Conservation (phyloP, 2,797 vertebrate species). For the Hirundo rustica region DNA sequence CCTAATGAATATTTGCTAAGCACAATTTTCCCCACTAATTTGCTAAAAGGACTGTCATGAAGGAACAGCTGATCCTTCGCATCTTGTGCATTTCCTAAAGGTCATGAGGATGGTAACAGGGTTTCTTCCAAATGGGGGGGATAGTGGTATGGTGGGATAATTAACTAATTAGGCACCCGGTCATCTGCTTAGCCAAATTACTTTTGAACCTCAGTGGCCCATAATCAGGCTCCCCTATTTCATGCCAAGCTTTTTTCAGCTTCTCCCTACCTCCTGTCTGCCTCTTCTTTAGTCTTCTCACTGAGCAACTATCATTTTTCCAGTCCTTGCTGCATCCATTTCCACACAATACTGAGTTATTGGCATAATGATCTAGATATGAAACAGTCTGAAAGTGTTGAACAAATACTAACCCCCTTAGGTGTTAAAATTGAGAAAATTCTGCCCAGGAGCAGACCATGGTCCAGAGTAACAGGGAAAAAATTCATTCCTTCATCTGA, state of each 20-base stretch:
- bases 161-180: conserved; percentile 52
- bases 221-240: conserved; percentile 33
- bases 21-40: conserved; percentile 70
- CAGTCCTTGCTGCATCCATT: neutral
- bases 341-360: conserved; percentile 3
- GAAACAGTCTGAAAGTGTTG: conserved; percentile 56
- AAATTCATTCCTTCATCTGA: conserved; percentile 44
- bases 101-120: conserved; percentile 37
- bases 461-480: conserved; percentile 23
- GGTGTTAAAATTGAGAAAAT: conserved; percentile 31
- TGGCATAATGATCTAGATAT: neutral
- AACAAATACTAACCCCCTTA: conserved; percentile 38
- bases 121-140: conserved; percentile 30
- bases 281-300: neutral
- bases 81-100: conserved; percentile 47
- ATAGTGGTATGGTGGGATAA: conserved; percentile 28
- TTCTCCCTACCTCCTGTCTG: neutral
- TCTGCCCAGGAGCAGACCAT: conserved; percentile 9
- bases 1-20: conserved; percentile 75
- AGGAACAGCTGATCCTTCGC: conserved; percentile 64
- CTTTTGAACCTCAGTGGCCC: conserved; percentile 42
- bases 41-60: conserved; percentile 68
- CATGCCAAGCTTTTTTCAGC: conserved; percentile 26
- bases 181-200: conserved; percentile 61
- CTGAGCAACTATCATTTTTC: neutral